Conservation (phyloP, 2,888 invertebrate genomes). For the Merodon equestris region DNA sequence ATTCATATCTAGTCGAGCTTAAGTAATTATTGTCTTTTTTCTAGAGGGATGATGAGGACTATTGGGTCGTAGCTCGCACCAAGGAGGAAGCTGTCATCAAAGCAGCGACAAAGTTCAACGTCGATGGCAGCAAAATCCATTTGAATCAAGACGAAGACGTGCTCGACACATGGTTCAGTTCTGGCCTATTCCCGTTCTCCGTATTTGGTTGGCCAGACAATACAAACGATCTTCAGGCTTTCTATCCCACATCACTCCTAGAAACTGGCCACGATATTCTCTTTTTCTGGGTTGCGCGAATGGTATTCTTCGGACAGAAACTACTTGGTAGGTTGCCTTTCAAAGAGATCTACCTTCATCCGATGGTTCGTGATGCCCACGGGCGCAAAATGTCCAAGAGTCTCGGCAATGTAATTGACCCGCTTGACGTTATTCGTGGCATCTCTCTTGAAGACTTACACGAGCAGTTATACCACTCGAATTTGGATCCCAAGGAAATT, state of each 20-base stretch:
- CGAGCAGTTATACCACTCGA: slow-evolving; percentile 85
- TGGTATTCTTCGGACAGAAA: slow-evolving; percentile 98
- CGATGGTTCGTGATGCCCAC: slow-evolving; percentile 98
- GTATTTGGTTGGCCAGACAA: slow-evolving; percentile 98
- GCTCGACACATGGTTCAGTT: slow-evolving; percentile 99
- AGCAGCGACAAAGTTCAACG: slow-evolving; percentile 85
- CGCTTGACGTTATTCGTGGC: slow-evolving; percentile 95
- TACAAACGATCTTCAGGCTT: slow-evolving; percentile 84
- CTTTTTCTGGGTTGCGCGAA: slow-evolving; percentile 99
- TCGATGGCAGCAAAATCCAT: slow-evolving; percentile 80
- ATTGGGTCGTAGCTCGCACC: slow-evolving; percentile 89
- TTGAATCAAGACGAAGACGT: slow-evolving; percentile 95
- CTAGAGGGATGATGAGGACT: slow-evolving; percentile 80
- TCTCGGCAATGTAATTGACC: slow-evolving; percentile 98
- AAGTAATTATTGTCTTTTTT: too few species aligned
- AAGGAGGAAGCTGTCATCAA: slow-evolving; percentile 88
- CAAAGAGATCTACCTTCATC: slow-evolving; percentile 94
- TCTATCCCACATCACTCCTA: slow-evolving; percentile 94
- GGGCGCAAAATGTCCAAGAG: slow-evolving; percentile 99
- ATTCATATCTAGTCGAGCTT: neutral
- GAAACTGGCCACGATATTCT: slow-evolving; percentile 99
- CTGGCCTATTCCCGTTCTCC: slow-evolving; percentile 97
- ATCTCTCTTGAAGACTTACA: slow-evolving; percentile 90
- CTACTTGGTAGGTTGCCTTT: slow-evolving; percentile 96
- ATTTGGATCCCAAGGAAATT: slow-evolving; percentile 91